Percentiles rank a stretch among this genome's conserved stretches.
Evolutionary conservation across 2,888 invertebrate genomes (phyloP).

Genomic region (Parnassius mnemosyne): DNA sequence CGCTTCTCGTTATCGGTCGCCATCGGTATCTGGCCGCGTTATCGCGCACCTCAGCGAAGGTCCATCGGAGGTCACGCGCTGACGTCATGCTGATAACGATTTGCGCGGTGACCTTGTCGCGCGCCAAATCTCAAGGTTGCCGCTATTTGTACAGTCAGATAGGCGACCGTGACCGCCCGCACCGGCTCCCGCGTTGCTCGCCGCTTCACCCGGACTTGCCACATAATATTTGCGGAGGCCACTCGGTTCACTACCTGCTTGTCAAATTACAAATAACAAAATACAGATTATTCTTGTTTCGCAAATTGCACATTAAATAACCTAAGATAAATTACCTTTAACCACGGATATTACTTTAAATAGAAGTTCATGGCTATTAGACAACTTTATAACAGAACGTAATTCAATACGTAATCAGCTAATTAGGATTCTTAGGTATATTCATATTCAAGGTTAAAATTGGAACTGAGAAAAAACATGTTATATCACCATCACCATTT

Average conservation of each 20-base stretch:
- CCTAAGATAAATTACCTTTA: too few species aligned
- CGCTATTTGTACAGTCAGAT: constrained; percentile 77
- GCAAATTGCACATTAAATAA: too few species aligned
- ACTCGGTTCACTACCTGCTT: constrained; percentile 46
- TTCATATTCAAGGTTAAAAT: too few species aligned
- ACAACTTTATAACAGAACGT: too few species aligned
- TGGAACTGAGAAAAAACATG: too few species aligned
- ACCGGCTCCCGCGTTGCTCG: constrained; percentile 42
- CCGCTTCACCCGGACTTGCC: constrained; percentile 62
- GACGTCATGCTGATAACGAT: constrained; percentile 79
- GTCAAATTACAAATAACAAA: too few species aligned
- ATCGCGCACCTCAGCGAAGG: constrained; percentile 71
- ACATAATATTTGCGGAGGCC: constrained; percentile 63
- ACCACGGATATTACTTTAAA: too few species aligned
- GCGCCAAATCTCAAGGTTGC: constrained; percentile 78
- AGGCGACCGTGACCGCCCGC: constrained; percentile 45
- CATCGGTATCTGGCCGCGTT: constrained; percentile 63
- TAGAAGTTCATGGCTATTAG: too few species aligned
- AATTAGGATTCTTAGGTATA: too few species aligned
- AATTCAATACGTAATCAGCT: too few species aligned
- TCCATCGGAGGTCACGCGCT: constrained; percentile 69
- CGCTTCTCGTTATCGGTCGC: constrained; percentile 62
- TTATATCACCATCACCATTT: too few species aligned
- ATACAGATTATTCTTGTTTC: too few species aligned
- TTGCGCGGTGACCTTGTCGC: constrained; percentile 79